phyloP scores from a whole-genome alignment of 2,888 invertebrate species.

The Luperina testacea region DNA sequence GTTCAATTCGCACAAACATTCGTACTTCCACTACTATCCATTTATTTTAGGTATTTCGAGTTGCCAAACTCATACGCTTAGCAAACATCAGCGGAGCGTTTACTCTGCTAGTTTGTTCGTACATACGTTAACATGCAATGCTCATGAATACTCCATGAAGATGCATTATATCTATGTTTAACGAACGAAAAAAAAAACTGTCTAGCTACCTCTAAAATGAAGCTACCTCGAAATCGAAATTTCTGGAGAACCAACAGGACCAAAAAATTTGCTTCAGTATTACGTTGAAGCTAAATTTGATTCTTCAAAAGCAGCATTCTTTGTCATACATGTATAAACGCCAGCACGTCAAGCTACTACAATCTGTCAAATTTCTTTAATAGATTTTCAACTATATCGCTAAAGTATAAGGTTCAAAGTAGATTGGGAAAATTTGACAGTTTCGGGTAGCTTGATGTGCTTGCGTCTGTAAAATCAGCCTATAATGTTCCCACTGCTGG shows the following conservation, averaged over 20 bases:
- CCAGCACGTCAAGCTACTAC: too few species aligned
- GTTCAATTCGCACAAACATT: constrained; percentile 23
- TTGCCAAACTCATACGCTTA: constrained; percentile 60
- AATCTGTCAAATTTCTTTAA: too few species aligned
- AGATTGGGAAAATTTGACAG: too few species aligned
- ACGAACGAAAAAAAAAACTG: constrained; percentile 11
- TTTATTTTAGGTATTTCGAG: constrained; percentile 45
- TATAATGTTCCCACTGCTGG: neutral
- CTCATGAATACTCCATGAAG: constrained; percentile 51
- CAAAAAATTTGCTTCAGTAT: constrained; percentile 19
- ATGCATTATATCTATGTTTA: constrained; percentile 37
- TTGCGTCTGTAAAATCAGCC: too few species aligned
- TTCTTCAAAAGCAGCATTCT: neutral
- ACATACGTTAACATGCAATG: constrained; percentile 53
- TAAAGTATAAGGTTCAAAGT: too few species aligned
- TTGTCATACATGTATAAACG: constrained; percentile 14
- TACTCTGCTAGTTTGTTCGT: constrained; percentile 36
- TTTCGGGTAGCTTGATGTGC: too few species aligned
- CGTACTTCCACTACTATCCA: constrained; percentile 19
- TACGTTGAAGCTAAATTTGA: constrained; percentile 3
- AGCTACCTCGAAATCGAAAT: constrained; percentile 16
- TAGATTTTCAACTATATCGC: too few species aligned
- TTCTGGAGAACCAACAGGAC: constrained; percentile 2
- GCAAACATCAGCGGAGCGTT: constrained; percentile 50
- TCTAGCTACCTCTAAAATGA: constrained; percentile 29